These are phyloP conservation scores for Cathartes aura DNA, from an alignment of 2,113 vertebrate genomes.

Conservation along the genomic window DNA sequence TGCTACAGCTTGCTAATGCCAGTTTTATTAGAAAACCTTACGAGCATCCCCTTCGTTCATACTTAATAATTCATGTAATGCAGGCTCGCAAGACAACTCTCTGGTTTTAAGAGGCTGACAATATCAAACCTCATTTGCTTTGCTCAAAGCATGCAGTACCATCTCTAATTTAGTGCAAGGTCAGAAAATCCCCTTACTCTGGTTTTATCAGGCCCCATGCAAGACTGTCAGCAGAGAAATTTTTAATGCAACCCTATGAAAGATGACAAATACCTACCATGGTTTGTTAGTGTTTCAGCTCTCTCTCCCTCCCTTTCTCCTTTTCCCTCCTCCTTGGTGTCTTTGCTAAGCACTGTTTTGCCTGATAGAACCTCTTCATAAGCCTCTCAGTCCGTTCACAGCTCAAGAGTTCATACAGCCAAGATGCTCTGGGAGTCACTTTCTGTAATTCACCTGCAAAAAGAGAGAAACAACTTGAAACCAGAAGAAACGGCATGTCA, in stretches of 20 bases:
- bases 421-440: constrained; percentile 53
- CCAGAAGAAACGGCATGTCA: neutral
- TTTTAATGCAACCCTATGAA: neutral
- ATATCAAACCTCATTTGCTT: constrained; percentile 74
- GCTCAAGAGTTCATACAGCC: constrained; percentile 75
- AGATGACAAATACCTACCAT: constrained; percentile 72
- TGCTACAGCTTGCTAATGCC: constrained; percentile 48
- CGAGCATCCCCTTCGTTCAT: constrained; percentile 57
- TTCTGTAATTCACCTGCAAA: constrained; percentile 73
- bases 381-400: constrained; percentile 83
- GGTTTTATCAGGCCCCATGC: neutral
- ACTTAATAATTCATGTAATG: constrained; percentile 83
- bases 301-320: constrained; percentile 71
- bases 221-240: neutral
- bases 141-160: constrained; percentile 13
- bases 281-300: constrained; percentile 80
- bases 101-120: constrained; percentile 66
- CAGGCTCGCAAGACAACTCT: constrained; percentile 73
- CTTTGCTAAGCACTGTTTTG: constrained; percentile 82
- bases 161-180: constrained; percentile 24
- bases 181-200: constrained; percentile 28
- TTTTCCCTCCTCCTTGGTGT: constrained; percentile 80
- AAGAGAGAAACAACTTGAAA: constrained; percentile 50
- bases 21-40: constrained; percentile 82
- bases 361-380: constrained; percentile 90